Evolutionary conservation across 2,113 vertebrate species (phyloP).

Genomic region (Caracal caracal): DNA sequence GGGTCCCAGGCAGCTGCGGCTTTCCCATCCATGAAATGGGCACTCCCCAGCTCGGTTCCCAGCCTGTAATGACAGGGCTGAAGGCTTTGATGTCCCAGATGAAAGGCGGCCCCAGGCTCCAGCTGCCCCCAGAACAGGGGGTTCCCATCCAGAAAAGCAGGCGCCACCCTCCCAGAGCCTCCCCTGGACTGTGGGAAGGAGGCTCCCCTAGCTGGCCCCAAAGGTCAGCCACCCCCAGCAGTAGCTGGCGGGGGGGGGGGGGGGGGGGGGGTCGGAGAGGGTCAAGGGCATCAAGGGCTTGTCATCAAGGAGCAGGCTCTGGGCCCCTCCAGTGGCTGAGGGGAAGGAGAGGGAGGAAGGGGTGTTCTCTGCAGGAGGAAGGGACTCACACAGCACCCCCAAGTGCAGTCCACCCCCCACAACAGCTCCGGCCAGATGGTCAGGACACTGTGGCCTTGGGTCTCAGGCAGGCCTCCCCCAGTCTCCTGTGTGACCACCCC

Average conservation of each 20-base stretch:
- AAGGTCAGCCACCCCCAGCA: not conserved
- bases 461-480: not conserved
- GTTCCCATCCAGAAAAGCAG: not conserved
- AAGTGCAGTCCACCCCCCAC: accelerated
- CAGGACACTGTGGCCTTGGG: not conserved
- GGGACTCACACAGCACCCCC: not conserved
- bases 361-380: not conserved
- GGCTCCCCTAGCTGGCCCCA: not conserved
- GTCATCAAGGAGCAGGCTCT: not conserved
- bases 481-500: not conserved
- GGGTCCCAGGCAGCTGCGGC: not conserved
- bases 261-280: accelerated
- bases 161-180: accelerated
- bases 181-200: not conserved
- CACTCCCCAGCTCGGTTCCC: not conserved
- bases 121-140: not conserved
- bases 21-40: constrained; percentile 67
- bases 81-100: constrained; percentile 54
- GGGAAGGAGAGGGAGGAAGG: accelerated
- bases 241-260: too few species aligned
- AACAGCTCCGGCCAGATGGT: accelerated
- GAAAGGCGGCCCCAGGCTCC: not conserved
- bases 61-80: constrained; percentile 36
- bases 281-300: accelerated
- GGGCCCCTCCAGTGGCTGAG: not conserved